phyloP scores from a whole-genome alignment of 1,140 invertebrate genomes.

The Meloidogyne hapla region DNA sequence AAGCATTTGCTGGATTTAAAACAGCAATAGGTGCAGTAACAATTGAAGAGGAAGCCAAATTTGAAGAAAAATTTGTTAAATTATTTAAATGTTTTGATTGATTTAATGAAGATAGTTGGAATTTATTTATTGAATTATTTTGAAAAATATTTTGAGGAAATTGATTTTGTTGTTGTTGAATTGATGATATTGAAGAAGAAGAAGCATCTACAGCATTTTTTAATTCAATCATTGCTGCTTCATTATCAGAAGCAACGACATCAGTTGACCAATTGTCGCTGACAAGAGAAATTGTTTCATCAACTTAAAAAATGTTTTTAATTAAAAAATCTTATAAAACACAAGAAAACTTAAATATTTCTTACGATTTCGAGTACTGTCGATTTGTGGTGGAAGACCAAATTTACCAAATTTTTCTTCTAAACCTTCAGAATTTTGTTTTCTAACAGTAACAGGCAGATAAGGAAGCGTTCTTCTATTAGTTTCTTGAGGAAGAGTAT shows the following conservation, averaged over 20 bases:
- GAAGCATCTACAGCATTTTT: constrained; percentile 10
- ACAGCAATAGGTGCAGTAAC: background rate
- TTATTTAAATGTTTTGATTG: background rate
- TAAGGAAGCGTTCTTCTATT: constrained; percentile 65
- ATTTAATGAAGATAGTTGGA: too few relatives aligned
- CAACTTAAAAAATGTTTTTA: constrained; percentile 24
- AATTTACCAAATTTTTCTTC: constrained; percentile 99
- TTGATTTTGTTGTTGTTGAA: background rate
- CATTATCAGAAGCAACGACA: constrained; percentile 88
- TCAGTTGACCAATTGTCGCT: constrained; percentile 93
- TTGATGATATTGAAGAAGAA: background rate
- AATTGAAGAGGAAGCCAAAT: background rate
- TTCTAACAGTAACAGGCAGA: constrained; percentile 72
- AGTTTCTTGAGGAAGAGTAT: constrained; percentile 37
- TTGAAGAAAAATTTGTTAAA: background rate
- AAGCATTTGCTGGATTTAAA: background rate
- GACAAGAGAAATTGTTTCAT: constrained; percentile 63
- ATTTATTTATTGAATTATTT: background rate
- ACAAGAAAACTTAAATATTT: too few relatives aligned
- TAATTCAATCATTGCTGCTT: constrained; percentile 65
- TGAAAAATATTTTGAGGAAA: background rate
- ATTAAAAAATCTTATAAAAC: background rate
- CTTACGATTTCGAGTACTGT: constrained; percentile 48
- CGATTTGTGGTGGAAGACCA: constrained; percentile 71
- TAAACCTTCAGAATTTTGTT: constrained; percentile 75